phyloP scores from a whole-genome alignment of 2,797 vertebrate genomes.

The Lindbergichthys nudifrons region DNA sequence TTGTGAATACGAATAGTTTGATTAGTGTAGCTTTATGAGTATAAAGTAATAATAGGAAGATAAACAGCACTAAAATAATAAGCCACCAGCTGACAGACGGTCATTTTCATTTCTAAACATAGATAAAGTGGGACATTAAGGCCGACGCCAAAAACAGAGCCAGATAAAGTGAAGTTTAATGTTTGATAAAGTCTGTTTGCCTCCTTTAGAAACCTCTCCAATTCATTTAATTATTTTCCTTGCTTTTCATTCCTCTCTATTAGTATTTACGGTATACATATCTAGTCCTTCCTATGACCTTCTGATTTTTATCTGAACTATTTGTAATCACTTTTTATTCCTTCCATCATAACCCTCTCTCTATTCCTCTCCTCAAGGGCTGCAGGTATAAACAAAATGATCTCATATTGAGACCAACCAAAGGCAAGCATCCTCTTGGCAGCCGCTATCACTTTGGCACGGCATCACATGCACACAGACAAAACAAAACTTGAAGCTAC shows the following conservation, averaged over 20 bases:
- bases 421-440: conserved; percentile 59
- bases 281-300: conserved; percentile 32
- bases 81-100: not conserved
- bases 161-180: conserved; percentile 44
- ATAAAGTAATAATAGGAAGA: not conserved
- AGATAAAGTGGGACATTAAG: conserved; percentile 20
- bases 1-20: not conserved
- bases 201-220: conserved; percentile 21
- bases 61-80: not conserved
- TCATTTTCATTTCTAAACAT: not conserved
- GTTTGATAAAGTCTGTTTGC: conserved; percentile 16
- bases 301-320: conserved; percentile 9
- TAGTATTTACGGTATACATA: conserved; percentile 43
- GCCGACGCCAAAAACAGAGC: conserved; percentile 11
- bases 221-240: not conserved
- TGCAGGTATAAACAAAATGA: conserved; percentile 63
- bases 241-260: conserved; percentile 12
- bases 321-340: conserved; percentile 43
- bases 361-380: conserved; percentile 39
- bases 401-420: conserved; percentile 65
- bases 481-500: conserved; percentile 24
- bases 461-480: conserved; percentile 25
- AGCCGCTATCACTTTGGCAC: conserved; percentile 46
- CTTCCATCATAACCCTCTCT: conserved; percentile 16
- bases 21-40: not conserved